Conservation (phyloP, 2,113 vertebrate species). For the Nycticebus coucang region DNA sequence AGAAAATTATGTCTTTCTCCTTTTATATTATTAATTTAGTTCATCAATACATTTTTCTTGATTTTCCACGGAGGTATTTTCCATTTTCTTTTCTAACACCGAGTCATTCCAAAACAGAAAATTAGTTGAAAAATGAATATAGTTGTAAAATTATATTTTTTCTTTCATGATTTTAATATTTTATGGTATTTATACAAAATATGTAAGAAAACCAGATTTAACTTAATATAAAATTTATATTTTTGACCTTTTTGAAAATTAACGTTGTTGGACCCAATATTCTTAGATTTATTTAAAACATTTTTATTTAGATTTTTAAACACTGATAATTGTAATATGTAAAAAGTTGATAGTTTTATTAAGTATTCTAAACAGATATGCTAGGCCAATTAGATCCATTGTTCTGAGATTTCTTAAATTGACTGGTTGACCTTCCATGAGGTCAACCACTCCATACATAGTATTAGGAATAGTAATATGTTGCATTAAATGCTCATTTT, state of each 20-base stretch:
- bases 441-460: background rate
- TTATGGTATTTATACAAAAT: background rate
- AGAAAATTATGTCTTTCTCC: background rate
- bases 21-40: background rate
- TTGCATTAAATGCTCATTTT: background rate
- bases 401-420: background rate
- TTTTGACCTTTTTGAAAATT: background rate
- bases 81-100: background rate
- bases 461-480: background rate
- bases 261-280: background rate
- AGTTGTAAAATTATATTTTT: background rate
- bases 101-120: conserved; percentile 2
- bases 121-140: conserved; percentile 4
- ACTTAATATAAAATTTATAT: background rate
- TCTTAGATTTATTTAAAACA: background rate
- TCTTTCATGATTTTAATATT: background rate
- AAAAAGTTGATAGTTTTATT: background rate
- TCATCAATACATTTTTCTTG: background rate
- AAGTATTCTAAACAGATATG: background rate
- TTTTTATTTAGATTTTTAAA: background rate
- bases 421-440: background rate
- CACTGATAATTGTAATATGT: background rate
- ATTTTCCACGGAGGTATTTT: background rate
- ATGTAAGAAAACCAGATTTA: background rate
- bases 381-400: background rate